Evolutionary conservation across 2,113 vertebrate genomes (phyloP).

Genomic region (Fregetta grallaria): DNA sequence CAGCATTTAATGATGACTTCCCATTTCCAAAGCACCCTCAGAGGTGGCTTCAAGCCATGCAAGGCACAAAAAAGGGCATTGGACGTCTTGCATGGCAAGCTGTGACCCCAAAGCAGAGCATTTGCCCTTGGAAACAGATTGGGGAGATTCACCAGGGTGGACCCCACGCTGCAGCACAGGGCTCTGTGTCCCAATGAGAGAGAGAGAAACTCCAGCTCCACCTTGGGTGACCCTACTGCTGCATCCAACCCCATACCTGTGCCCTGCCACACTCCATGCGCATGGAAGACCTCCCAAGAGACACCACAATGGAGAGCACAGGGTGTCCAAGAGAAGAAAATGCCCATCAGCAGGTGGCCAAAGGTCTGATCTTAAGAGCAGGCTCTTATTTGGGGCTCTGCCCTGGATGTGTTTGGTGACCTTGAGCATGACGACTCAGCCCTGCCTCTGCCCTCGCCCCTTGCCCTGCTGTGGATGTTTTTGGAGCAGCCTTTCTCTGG

Average conservation of each 20-base stretch:
- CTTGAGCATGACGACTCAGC: background rate
- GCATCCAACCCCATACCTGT: background rate
- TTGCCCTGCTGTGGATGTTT: background rate
- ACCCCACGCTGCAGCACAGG: background rate
- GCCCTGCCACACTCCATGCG: background rate
- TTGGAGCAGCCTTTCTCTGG: background rate
- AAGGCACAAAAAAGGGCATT: background rate
- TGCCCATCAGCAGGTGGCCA: background rate
- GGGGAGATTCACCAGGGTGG: background rate
- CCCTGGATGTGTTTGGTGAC: background rate
- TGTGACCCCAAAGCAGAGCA: background rate
- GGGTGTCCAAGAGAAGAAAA: background rate
- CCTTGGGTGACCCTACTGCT: background rate
- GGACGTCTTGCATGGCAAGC: background rate
- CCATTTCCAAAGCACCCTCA: background rate
- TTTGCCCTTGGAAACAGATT: background rate
- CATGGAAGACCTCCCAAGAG: background rate
- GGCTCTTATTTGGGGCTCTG: background rate
- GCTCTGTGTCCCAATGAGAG: background rate
- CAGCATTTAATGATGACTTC: background rate
- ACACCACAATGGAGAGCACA: accelerated
- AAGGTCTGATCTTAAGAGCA: background rate
- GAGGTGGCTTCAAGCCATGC: background rate
- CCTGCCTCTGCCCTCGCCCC: background rate
- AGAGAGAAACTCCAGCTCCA: background rate